These are phyloP conservation scores for Muscina levida DNA, from an alignment of 2,888 invertebrate genomes.

Conservation along the genomic window DNA sequence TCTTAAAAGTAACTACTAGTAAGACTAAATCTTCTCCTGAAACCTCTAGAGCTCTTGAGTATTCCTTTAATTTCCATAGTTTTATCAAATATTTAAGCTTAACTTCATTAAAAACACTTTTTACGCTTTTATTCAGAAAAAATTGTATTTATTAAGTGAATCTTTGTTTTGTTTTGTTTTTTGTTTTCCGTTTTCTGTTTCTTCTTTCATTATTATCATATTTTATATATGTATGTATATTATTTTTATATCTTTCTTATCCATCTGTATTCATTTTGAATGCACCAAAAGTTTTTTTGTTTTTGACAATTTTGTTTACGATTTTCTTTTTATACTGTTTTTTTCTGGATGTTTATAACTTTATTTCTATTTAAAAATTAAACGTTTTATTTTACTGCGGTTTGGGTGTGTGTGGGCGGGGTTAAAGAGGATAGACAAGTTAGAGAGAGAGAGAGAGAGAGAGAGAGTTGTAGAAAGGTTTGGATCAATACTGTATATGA, in stretches of 20 bases:
- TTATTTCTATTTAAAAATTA: constrained; percentile 64
- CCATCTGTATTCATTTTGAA: constrained; percentile 68
- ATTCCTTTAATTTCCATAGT: too few relatives aligned
- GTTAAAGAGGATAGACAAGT: too few relatives aligned
- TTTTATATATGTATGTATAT: constrained; percentile 68
- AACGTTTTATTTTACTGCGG: constrained; percentile 51
- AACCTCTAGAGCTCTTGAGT: too few relatives aligned
- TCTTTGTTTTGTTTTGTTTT: constrained; percentile 66
- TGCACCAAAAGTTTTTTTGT: constrained; percentile 67
- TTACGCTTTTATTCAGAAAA: constrained; percentile 78
- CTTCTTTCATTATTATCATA: constrained; percentile 63
- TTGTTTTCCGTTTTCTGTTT: too few relatives aligned
- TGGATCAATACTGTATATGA: constrained; percentile 8
- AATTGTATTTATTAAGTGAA: constrained; percentile 74
- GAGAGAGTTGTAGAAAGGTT: constrained; percentile 20
- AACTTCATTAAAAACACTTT: too few relatives aligned
- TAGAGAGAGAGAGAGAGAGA: constrained; percentile 4
- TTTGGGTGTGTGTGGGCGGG: constrained; percentile 40
- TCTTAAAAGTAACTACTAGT: too few relatives aligned
- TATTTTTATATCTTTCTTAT: constrained; percentile 56
- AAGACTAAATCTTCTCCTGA: too few relatives aligned
- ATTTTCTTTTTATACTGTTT: constrained; percentile 55
- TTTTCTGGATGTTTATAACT: too few relatives aligned
- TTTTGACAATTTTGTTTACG: constrained; percentile 66
- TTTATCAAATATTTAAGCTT: too few relatives aligned